Evolutionary conservation across 2,797 vertebrate genomes (phyloP).

Genomic region (Toxotes lorentzi): DNA sequence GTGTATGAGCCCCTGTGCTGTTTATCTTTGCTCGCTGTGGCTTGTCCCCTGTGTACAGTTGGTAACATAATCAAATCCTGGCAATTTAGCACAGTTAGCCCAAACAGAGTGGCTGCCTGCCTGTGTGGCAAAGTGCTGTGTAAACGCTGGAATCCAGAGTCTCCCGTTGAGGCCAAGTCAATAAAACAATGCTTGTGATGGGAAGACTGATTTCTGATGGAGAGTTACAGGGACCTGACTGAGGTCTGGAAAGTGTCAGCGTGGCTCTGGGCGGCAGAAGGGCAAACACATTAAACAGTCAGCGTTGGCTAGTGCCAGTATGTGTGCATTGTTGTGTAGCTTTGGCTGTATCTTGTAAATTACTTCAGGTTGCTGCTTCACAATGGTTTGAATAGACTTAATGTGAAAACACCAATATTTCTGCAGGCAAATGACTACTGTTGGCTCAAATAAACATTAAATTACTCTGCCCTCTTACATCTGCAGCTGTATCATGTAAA

Average conservation of each 20-base stretch:
- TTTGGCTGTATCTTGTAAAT: not conserved
- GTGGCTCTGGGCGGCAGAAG: conserved; percentile 5
- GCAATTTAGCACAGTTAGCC: conserved; percentile 57
- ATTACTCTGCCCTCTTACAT: not conserved
- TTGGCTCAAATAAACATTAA: not conserved
- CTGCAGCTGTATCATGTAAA: not conserved
- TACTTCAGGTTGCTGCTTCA: not conserved
- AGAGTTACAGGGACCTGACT: conserved; percentile 19
- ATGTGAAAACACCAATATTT: not conserved
- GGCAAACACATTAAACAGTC: conserved; percentile 59
- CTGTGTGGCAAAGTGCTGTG: conserved; percentile 66
- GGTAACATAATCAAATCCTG: conserved; percentile 74
- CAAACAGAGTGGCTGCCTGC: conserved; percentile 59
- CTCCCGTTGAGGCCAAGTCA: conserved; percentile 20
- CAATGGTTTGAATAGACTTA: not conserved
- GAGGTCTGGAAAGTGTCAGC: conserved; percentile 60
- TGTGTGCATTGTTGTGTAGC: conserved; percentile 1
- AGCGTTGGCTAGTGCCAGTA: not conserved
- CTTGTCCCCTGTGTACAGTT: conserved; percentile 40
- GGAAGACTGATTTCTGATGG: conserved; percentile 56
- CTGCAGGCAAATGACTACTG: not conserved
- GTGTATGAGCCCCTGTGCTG: conserved; percentile 40
- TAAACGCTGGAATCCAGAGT: conserved; percentile 49
- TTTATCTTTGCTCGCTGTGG: conserved; percentile 59
- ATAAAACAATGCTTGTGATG: conserved; percentile 62